Evolutionary conservation across 2,888 invertebrate genomes (phyloP), one percentile per base, ranked within the genome.

Genomic region (Chelonus formosanus): DNA sequence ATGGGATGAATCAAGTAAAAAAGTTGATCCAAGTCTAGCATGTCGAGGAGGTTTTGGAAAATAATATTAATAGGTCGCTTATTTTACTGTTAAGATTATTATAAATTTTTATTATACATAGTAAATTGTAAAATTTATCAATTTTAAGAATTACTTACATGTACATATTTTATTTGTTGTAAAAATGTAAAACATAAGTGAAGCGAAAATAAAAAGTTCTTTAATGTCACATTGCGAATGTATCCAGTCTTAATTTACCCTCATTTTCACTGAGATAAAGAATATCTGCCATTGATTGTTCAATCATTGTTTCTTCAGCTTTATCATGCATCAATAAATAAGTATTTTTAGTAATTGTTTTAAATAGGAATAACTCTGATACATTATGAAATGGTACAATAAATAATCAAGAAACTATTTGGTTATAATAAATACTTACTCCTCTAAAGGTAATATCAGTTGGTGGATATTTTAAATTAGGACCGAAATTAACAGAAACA

Each of bases 401-500:
- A 20, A 20, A 20, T 20, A 2, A 20, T 20, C 20, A 20, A 20
- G 20, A 20, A 1, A 20, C 20, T 20, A 40, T 50, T 44, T 47
- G 32, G 34, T 4, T 31, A 60, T 54, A 3, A 56, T 20, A 35
- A 52, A 7, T 66, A 88, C 90, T 88, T 84, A 95, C 95, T 78
- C 93, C 92, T 85, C 91, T 89, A 74, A 89, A 94, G 4, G 87
- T 86, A 0, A 84, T 80, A 5, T 86, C 79, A 3, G 86, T 79
- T 0, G 97, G 97, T 1, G 94, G 89, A 85, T 88, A 89, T 81
- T 94, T 95, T 82, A 99, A 98, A 75, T 92, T 91, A 0, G 99
- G 98, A 63, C 99, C 99, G 87, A 98, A 98, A 85, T 99, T 99
- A 2, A 95, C 90, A 62, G 93, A 92, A 54, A 98, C 94, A 0